Base-by-base conservation (phyloP, 2,113 vertebrate species). In the Epinephelus cyanopodus region DNA sequence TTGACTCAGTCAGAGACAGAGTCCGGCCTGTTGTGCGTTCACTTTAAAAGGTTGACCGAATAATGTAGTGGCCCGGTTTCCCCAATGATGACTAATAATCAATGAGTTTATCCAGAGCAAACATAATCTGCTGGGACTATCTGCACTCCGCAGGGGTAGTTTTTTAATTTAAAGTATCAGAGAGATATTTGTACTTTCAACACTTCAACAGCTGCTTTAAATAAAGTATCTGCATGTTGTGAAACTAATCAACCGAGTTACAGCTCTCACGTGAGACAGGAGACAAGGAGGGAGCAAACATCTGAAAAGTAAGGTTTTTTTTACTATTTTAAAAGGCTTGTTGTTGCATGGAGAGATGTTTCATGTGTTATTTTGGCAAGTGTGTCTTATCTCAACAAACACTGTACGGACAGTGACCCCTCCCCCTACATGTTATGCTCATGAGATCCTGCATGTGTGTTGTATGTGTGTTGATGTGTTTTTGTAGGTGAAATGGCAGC, bases 401-500 rank as follows among this genome's bases (percentile, higher is more conserved):
- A 42, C 71, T 71, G 60, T 4, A 72, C 19, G 21, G 2, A 66
- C 21, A 13, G 33, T 56, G 25, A 53, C 39, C 33, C 18, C n/a
- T 60, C 21, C n/a, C 23, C 67, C 1, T 1, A 58, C 47, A 5
- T 53, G 27, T 56, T 8, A 45, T 73, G 12, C 48, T 29, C 19
- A 39, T 33, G 25, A n/a, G 18, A n/a, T 42, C 33, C 39, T 74
- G 39, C 52, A 33, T 77, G 60, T 50, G 17, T 62, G 11, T 60
- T 52, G 29, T 57, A 17, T 50, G 45, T 25, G 18, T 37, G 6
- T 74, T 21, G 56, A 3, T 52, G 18, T 81, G 37, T 52, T 62
- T 76, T 60, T 86, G 53, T 47, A 89, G 87, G 61, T 53, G 47
- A 77, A 61, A 92, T 92, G 92, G 92, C 87, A 27, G 98, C 98